A percentile compares a stretch with the other conserved stretches of the same genome.
phyloP scores from a whole-genome alignment of 2,888 invertebrate genomes.

The Andrena hattorfiana region DNA sequence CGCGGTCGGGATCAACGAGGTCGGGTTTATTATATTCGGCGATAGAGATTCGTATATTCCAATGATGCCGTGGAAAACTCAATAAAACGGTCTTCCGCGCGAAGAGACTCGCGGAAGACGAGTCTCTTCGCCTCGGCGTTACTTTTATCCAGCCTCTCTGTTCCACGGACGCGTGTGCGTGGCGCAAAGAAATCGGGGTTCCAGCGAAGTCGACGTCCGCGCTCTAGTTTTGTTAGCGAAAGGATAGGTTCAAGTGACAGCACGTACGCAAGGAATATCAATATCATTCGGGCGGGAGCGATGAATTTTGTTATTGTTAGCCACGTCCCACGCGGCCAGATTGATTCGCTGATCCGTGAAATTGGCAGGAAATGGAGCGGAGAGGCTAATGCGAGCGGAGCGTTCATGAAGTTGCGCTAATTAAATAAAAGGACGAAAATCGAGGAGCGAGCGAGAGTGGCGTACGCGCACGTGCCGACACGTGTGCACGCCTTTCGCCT shows the following conservation, averaged over 20 bases:
- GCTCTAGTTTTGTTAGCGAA: background rate
- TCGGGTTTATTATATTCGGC: conserved; percentile 55
- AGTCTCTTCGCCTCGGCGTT: background rate
- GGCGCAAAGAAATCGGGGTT: background rate
- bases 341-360: conserved; percentile 62
- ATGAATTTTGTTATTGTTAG: conserved; percentile 51
- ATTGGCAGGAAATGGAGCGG: conserved; percentile 70
- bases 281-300: conserved; percentile 4
- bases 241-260: background rate
- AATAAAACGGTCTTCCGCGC: conserved; percentile 46
- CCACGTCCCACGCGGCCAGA: conserved; percentile 28
- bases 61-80: conserved; percentile 33
- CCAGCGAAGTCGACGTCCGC: no score
- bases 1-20: conserved; percentile 18
- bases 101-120: background rate
- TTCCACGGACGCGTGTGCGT: background rate
- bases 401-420: conserved; percentile 78
- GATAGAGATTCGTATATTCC: conserved; percentile 16
- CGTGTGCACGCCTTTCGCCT: conserved; percentile 71
- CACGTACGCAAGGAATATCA: conserved; percentile 1
- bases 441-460: conserved; percentile 72
- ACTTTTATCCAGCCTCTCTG: conserved; percentile 10
- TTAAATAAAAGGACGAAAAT: conserved; percentile 83
- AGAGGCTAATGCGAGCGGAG: conserved; percentile 54
- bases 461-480: conserved; percentile 73